Conservation (phyloP, 2,113 vertebrate genomes). For the Chamaetylas fuelleborni region DNA sequence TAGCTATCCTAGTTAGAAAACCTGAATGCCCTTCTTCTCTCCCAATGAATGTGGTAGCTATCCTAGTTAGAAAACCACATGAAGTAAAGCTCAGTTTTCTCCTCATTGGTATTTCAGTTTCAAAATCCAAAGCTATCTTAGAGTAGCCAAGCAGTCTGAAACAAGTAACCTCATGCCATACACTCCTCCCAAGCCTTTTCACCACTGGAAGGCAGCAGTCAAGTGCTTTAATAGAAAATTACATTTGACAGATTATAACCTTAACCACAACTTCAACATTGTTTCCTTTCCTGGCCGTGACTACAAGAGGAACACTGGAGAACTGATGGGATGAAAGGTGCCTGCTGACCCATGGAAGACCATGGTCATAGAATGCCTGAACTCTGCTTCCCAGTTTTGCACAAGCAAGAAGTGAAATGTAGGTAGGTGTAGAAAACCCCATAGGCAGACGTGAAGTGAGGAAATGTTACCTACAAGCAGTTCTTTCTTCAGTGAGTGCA, state of each 20-base stretch:
- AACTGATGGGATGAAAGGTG: neutral
- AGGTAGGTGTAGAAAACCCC: neutral
- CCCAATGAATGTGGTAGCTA: neutral
- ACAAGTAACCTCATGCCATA: neutral
- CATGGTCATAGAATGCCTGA: neutral
- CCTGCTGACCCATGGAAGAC: neutral
- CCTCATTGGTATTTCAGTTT: neutral
- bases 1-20: neutral
- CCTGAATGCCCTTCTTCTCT: neutral
- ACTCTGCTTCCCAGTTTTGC: neutral
- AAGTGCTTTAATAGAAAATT: neutral
- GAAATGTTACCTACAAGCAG: neutral
- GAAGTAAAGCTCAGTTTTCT: neutral
- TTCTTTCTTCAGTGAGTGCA: neutral
- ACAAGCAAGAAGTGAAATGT: neutral
- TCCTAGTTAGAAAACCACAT: neutral
- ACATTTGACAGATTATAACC: neutral
- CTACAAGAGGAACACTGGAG: fast-evolving
- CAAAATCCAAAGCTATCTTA: neutral
- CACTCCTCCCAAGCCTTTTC: neutral
- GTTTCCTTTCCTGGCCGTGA: neutral
- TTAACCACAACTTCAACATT: neutral
- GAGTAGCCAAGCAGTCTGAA: neutral
- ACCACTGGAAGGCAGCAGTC: neutral
- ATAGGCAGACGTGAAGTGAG: neutral